Evolutionary conservation across 2,888 invertebrate species (phyloP).

Genomic region (Lydus trimaculatus): DNA sequence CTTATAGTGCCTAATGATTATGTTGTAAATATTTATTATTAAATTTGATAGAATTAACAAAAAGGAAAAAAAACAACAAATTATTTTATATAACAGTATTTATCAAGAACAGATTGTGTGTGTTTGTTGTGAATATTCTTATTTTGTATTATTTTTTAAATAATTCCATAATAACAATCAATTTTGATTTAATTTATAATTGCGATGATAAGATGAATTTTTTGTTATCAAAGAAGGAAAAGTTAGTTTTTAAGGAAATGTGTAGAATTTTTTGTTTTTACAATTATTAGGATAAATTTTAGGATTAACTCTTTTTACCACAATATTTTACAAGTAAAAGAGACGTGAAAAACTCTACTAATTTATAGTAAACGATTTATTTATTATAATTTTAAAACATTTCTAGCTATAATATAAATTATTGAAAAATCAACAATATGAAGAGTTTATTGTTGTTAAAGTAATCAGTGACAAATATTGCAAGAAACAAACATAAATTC

Average conservation of each 20-base stretch:
- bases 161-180: background rate
- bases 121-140: background rate
- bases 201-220: background rate
- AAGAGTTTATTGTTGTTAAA: background rate
- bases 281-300: background rate
- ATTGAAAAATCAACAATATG: background rate
- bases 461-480: too few relatives aligned
- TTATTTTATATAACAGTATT: conserved; percentile 15
- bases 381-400: background rate
- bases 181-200: background rate
- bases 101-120: background rate
- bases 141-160: background rate
- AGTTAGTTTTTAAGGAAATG: background rate
- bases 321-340: background rate
- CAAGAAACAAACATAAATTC: background rate
- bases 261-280: background rate
- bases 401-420: background rate
- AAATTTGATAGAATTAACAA: background rate
- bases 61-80: conserved; percentile 10
- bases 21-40: conserved; percentile 23
- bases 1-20: conserved; percentile 66
- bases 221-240: background rate
- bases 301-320: background rate
- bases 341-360: too few relatives aligned
- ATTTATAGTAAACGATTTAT: too few relatives aligned